These are phyloP conservation scores for Orthosia gothica DNA, from an alignment of 2,888 invertebrate genomes.

Conservation along the genomic window DNA sequence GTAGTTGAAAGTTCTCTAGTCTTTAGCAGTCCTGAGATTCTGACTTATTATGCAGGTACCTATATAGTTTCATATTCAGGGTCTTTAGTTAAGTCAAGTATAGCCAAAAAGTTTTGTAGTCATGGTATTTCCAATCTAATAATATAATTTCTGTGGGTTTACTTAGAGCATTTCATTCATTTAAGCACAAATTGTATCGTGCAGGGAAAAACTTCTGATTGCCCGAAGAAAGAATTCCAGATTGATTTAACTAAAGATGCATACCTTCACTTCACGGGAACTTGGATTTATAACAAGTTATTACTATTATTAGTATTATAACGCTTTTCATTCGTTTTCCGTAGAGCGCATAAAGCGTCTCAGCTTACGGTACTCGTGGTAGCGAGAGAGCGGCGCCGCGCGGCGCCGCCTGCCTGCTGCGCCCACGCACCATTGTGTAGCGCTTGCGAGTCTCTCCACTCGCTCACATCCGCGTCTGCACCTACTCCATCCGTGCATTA, in stretches of 20 bases:
- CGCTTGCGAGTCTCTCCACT: constrained; percentile 51
- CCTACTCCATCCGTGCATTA: constrained; percentile 46
- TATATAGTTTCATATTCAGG: constrained; percentile 1
- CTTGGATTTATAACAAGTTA: constrained; percentile 15
- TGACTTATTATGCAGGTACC: not conserved
- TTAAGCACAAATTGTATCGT: too few species aligned
- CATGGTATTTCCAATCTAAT: not conserved
- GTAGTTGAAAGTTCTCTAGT: constrained; percentile 5
- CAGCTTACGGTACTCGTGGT: constrained; percentile 85
- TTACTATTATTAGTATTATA: constrained; percentile 24
- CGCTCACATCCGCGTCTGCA: constrained; percentile 63
- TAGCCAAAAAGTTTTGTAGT: not conserved
- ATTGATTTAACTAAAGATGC: not conserved
- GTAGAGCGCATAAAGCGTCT: constrained; percentile 61
- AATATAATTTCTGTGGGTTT: not conserved
- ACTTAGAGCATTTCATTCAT: not conserved
- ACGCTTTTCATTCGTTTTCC: constrained; percentile 55
- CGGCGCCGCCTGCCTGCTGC: constrained; percentile 56
- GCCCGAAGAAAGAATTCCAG: not conserved
- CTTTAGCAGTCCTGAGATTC: not conserved
- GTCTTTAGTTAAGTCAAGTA: not conserved
- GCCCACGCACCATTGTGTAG: constrained; percentile 68
- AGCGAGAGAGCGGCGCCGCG: constrained; percentile 71
- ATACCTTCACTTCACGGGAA: constrained; percentile 1
- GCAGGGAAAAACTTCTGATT: not conserved